These are phyloP conservation scores for Potamarius usumacintae DNA, from an alignment of 2,113 vertebrate genomes.

Conservation along the genomic window DNA sequence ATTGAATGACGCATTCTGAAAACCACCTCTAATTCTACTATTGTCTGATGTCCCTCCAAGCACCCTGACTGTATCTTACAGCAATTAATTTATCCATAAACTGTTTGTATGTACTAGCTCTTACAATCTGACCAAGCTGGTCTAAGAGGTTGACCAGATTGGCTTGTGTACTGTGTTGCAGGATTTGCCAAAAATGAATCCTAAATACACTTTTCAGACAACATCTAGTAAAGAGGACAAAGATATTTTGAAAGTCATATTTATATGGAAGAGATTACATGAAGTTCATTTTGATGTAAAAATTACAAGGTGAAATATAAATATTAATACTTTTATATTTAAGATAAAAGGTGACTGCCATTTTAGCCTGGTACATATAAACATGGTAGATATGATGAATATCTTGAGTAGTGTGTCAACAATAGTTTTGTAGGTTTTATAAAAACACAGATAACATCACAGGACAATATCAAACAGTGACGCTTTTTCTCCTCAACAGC, in stretches of 20 bases:
- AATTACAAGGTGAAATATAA: neutral
- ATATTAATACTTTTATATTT: neutral
- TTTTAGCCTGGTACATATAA: neutral
- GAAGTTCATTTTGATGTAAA: neutral
- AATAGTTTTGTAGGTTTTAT: neutral
- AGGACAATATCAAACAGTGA: neutral
- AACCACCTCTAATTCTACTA: neutral
- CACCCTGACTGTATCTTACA: neutral
- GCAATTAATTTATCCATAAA: neutral
- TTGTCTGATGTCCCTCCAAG: neutral
- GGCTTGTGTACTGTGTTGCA: neutral
- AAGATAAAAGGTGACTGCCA: neutral
- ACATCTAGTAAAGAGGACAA: neutral
- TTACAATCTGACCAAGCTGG: neutral
- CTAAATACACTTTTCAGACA: neutral
- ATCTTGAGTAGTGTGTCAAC: neutral
- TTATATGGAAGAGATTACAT: neutral
- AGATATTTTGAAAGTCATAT: neutral
- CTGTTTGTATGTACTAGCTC: neutral
- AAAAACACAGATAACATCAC: neutral
- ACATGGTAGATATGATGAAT: neutral
- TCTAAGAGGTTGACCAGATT: neutral
- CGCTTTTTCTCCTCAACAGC: conserved; percentile 55
- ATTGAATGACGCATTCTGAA: neutral
- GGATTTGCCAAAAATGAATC: neutral